These are phyloP conservation scores for Sipha flava DNA, from an alignment of 1,140 invertebrate species.

Conservation along the genomic window DNA sequence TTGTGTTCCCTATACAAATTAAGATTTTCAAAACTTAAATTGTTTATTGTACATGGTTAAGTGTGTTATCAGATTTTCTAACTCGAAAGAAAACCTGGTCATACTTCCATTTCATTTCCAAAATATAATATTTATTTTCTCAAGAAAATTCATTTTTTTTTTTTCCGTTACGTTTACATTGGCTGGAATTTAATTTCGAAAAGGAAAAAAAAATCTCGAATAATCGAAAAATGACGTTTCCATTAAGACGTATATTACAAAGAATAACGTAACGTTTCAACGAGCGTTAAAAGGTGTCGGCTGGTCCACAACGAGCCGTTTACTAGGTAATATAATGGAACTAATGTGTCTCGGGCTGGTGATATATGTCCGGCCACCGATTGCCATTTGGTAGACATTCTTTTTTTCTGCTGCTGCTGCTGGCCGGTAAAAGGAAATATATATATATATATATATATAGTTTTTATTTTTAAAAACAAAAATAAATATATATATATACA, in stretches of 20 bases:
- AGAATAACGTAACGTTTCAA: background rate
- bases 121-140: no score
- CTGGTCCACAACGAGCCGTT: background rate
- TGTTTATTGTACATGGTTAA: no score
- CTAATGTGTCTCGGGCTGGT: background rate
- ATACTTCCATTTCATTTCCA: no score
- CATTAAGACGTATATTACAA: background rate
- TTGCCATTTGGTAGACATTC: background rate
- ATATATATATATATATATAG: no score
- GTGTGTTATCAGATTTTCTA: no score
- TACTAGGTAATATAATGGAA: background rate
- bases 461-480: background rate
- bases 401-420: background rate
- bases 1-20: no score
- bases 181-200: background rate
- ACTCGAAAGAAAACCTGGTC: no score
- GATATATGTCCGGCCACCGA: no score
- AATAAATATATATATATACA: background rate
- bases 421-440: background rate
- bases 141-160: no score
- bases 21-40: no score
- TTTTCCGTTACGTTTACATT: background rate
- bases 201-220: background rate
- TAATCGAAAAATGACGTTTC: background rate
- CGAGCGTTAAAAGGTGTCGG: background rate